Conservation (phyloP, 1,140 invertebrate species). For the Chironomus striatipennis region DNA sequence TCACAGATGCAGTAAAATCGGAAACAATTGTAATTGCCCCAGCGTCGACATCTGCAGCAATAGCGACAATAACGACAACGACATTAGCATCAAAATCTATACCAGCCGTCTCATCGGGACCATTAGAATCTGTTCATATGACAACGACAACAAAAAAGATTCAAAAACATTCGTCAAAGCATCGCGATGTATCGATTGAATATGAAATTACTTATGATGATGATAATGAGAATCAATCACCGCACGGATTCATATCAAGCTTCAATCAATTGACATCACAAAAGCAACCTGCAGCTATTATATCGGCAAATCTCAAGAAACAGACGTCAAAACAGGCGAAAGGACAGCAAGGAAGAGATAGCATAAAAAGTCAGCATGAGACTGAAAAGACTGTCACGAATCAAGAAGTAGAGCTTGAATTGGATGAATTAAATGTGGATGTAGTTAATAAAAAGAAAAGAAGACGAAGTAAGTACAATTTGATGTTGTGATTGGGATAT, state of each 20-base stretch:
- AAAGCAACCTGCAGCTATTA: constrained; percentile 18
- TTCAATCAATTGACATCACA: constrained; percentile 28
- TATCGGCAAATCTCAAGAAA: constrained; percentile 16
- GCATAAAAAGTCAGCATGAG: constrained; percentile 24
- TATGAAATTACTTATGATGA: constrained; percentile 18
- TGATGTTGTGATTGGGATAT: not conserved
- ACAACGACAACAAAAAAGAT: not conserved
- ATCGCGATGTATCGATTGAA: constrained; percentile 23
- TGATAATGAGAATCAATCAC: constrained; percentile 12
- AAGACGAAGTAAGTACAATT: not conserved
- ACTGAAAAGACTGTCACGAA: constrained; percentile 25
- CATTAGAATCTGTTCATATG: constrained; percentile 4
- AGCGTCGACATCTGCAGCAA: not conserved
- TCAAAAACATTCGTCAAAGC: not conserved
- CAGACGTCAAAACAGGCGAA: not conserved
- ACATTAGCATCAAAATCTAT: not conserved
- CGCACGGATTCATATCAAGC: constrained; percentile 25
- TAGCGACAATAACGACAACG: constrained; percentile 2
- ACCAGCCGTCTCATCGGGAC: not conserved
- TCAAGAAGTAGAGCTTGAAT: constrained; percentile 11
- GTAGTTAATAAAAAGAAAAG: constrained; percentile 15
- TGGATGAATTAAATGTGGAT: constrained; percentile 7
- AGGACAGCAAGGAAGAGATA: not conserved
- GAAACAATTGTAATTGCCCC: constrained; percentile 2
- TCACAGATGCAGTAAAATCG: not conserved